Evolutionary conservation across 1,140 invertebrate species (phyloP).

Genomic region (Danaus melanippus): DNA sequence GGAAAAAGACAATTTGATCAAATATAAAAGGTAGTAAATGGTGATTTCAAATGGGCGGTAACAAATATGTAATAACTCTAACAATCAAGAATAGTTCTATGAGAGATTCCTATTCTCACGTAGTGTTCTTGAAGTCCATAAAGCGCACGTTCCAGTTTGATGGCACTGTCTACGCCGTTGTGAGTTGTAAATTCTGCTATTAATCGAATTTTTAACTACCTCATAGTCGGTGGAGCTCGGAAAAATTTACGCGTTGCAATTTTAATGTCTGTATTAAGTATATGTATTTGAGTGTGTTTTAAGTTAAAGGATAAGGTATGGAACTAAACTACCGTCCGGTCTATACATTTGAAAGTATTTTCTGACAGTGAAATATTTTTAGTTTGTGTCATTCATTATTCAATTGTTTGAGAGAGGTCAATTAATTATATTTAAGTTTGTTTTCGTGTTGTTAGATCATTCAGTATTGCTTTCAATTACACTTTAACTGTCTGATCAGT

Average conservation of each 20-base stretch:
- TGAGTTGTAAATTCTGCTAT: slow-evolving; percentile 26
- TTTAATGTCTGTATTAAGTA: too few species aligned
- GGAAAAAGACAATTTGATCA: too few species aligned
- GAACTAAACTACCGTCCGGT: too few species aligned
- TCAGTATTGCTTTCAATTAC: too few species aligned
- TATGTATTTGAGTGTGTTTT: too few species aligned
- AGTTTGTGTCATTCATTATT: slow-evolving; percentile 7
- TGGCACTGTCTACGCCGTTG: slow-evolving; percentile 17
- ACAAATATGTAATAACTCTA: too few species aligned
- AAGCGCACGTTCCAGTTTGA: slow-evolving; percentile 29
- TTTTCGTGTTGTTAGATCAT: background rate
- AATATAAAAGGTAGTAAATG: too few species aligned
- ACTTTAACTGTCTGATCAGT: too few species aligned
- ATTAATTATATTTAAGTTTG: slow-evolving; percentile 6
- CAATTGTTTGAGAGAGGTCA: slow-evolving; percentile 4
- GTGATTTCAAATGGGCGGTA: too few species aligned
- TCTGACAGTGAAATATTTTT: slow-evolving; percentile 1
- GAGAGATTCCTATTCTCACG: slow-evolving; percentile 9
- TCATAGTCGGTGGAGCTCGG: slow-evolving; percentile 14
- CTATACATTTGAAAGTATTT: too few species aligned
- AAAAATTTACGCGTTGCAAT: background rate
- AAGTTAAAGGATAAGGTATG: too few species aligned
- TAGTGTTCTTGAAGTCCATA: slow-evolving; percentile 9
- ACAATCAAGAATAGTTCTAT: background rate
- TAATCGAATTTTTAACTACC: slow-evolving; percentile 28